Percentiles rank a stretch among this genome's conserved stretches.
phyloP scores from a whole-genome alignment of 2,888 invertebrate genomes.

The Capitulum mitella region DNA sequence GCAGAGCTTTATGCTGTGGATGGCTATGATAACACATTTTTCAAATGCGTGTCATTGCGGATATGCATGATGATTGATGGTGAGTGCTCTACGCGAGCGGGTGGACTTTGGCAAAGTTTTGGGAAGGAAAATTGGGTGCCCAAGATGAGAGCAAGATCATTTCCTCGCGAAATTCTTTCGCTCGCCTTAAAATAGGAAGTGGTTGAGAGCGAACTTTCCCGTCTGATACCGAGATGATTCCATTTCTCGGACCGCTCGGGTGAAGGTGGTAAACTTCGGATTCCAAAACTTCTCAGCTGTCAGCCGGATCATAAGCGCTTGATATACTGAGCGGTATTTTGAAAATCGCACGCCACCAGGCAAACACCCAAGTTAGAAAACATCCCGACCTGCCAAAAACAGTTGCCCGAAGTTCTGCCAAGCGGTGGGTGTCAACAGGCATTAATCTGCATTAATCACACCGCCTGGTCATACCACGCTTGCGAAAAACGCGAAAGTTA shows the following conservation, averaged over 20 bases:
- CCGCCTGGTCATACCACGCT: too few relatives aligned
- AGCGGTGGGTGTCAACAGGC: not conserved
- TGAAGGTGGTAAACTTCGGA: slow-evolving; percentile 1
- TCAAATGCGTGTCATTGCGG: too few relatives aligned
- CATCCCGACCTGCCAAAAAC: not conserved
- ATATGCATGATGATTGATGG: not conserved
- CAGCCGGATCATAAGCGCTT: not conserved
- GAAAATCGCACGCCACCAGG: not conserved
- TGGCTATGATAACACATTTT: too few relatives aligned
- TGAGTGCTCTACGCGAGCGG: not conserved
- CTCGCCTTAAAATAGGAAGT: not conserved
- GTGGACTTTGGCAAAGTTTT: not conserved
- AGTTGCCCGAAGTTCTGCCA: not conserved
- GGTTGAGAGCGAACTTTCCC: not conserved
- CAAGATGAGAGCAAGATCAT: not conserved
- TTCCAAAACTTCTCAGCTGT: not conserved
- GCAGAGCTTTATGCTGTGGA: too few relatives aligned
- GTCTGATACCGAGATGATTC: not conserved
- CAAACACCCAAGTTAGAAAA: not conserved
- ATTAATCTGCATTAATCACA: too few relatives aligned
- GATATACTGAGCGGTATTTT: not conserved
- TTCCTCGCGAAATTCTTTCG: not conserved
- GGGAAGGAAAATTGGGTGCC: not conserved
- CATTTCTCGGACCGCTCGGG: not conserved
- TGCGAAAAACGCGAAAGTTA: too few relatives aligned